Base-by-base conservation (phyloP, 2,113 vertebrate genomes). In the Poeciliopsis turrubarensis region DNA sequence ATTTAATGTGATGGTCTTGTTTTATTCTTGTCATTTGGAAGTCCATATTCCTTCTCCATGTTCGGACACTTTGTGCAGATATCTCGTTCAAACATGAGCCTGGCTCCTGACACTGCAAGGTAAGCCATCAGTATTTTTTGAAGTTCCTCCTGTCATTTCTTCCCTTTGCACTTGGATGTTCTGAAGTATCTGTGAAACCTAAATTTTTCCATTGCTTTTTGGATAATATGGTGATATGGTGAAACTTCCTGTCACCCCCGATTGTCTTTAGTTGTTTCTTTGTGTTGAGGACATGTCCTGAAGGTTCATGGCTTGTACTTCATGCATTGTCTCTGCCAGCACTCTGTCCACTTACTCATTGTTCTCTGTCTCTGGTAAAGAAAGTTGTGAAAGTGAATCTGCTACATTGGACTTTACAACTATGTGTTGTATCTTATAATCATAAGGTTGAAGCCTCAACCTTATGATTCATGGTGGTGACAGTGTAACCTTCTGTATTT, bases 101-200 rank as follows among this genome's bases (percentile, higher is more conserved):
- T 67, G 37, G 37, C 65, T 67, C 37, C 65, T 41, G 65, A 41
- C 39, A 13, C 39, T 41, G 39, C 14, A 2, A 14, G 37, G 15
- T 67, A 67, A 27, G 65, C 25, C 34, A 44, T 14, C 5, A 41
- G 9, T 41, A 44, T 44, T 17, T 67, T 67, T 29, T n/a, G 12
- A 15, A 67, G 65, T 27, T 44, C 65, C 13, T 67, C 37, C 13
- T 27, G 19, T 37, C 65, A 67, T 27, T 14, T 41, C n/a, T 67
- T 44, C 2, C 65, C n/a, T 2, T 0, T n/a, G 27, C 65, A 15
- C 4, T n/a, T 44, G n/a, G 34, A 3, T 27, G 37, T 17, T 27
- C 26, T 67, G n/a, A 67, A 44, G 34, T 67, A 41, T 41, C 65
- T 67, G 65, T 41, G 39, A 44, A 67, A 41, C 37, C 37, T 67